phyloP scores from a whole-genome alignment of 2,888 invertebrate genomes.

The Epinotia demarniana region DNA sequence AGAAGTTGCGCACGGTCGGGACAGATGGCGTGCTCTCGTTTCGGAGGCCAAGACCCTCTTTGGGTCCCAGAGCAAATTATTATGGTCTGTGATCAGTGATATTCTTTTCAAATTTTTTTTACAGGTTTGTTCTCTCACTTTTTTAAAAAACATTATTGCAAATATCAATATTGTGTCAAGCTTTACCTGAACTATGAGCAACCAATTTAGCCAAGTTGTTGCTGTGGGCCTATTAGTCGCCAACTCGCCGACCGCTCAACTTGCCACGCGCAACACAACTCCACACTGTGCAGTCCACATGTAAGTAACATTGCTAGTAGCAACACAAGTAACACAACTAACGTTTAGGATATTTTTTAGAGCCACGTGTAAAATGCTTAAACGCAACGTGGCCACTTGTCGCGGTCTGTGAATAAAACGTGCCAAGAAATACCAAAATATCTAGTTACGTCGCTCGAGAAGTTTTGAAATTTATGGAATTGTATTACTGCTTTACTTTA shows the following conservation, averaged over 20 bases:
- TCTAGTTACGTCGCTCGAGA: not conserved
- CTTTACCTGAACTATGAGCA: not conserved
- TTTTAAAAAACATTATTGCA: not conserved
- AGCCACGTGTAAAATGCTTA: not conserved
- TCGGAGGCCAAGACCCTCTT: too few relatives aligned
- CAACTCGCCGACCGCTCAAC: not conserved
- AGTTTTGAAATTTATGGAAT: not conserved
- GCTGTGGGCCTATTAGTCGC: not conserved
- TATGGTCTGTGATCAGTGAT: not conserved
- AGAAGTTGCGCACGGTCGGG: too few relatives aligned
- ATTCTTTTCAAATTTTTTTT: not conserved
- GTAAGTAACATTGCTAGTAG: conserved; percentile 2
- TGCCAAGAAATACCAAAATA: not conserved
- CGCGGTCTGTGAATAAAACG: not conserved
- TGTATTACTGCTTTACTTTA: not conserved
- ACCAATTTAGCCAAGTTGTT: conserved; percentile 13
- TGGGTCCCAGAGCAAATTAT: too few relatives aligned
- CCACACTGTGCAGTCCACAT: not conserved
- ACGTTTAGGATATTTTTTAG: not conserved
- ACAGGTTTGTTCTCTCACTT: not conserved
- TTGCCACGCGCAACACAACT: not conserved
- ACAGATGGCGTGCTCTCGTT: too few relatives aligned
- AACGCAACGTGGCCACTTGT: not conserved
- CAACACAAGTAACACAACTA: not conserved
- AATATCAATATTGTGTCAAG: not conserved